Percentiles rank a stretch among this genome's conserved stretches.
These are phyloP conservation scores for Cricetomys ansorgei DNA, from an alignment of 2,113 vertebrate species.

Conservation along the genomic window DNA sequence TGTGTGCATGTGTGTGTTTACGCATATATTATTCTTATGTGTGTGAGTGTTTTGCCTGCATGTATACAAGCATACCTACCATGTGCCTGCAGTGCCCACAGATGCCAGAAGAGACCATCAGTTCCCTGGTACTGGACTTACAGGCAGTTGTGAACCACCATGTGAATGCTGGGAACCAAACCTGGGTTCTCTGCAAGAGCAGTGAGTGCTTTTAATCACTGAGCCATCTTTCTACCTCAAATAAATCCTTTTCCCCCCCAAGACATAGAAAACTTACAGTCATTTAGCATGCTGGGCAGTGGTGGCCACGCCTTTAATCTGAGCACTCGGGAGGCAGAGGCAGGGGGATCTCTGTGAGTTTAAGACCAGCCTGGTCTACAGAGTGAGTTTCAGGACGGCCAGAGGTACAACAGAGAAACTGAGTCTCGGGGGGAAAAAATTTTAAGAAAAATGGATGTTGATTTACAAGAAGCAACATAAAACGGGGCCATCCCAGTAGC, in stretches of 20 bases:
- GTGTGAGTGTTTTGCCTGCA: not conserved
- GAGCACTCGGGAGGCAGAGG: too few relatives aligned
- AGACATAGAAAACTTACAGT: not conserved
- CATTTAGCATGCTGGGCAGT: too few relatives aligned
- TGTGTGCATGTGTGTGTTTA: too few relatives aligned
- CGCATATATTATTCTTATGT: not conserved
- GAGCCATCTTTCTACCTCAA: not conserved
- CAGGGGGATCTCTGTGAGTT: too few relatives aligned
- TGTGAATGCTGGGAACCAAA: not conserved
- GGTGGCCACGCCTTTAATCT: too few relatives aligned
- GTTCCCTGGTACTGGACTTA: not conserved
- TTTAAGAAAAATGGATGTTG: not conserved
- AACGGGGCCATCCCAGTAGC: not conserved
- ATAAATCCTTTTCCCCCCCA: not conserved
- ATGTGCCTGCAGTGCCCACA: not conserved
- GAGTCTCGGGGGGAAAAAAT: too few relatives aligned
- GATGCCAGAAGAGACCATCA: not conserved
- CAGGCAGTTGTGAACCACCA: not conserved
- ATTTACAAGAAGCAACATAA: constrained; percentile 20
- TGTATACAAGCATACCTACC: not conserved
- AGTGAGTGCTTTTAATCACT: not conserved
- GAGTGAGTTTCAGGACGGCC: too few relatives aligned
- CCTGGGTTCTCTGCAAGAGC: not conserved
- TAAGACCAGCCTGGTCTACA: too few relatives aligned
- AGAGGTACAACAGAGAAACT: too few relatives aligned